Base-by-base conservation (phyloP, 2,888 invertebrate species). In the Phymatocera aterrima region DNA sequence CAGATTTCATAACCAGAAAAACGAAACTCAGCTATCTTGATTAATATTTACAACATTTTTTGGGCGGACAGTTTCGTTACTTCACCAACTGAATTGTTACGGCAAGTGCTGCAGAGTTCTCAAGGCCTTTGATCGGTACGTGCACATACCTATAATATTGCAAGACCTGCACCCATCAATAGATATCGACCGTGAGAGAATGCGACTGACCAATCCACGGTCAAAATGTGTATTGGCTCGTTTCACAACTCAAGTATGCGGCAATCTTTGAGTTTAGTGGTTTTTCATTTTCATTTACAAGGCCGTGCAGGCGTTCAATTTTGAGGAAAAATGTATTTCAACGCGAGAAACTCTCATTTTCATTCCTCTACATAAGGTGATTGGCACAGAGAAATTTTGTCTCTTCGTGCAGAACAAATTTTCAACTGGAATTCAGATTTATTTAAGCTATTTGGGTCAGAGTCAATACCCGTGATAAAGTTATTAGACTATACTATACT, bases 51-150 rank as follows among this genome's bases (percentile, higher is more conserved):
- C 12, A 8, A 65, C 5, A 28, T 43, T 46, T 46, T 28, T 46
- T 24, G n/a, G 24, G 24, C 46, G n/a, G 48, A 43, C 51, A 48
- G 28, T 34, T n/a, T 24, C 12, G 43, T 43, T 43, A 5, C 43
- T n/a, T 24, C 24, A 28, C 68, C 46, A n/a, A 5, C n/a, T 34
- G 6, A n/a, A 34, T 72, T 48, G 31, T 68, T 51, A 51, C 51
- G 21, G 51, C 72, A 72, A 31, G 72, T 72, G 72, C 10, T 72
- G 6, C 12, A 12, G 21, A 43, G 15, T 48, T 34, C 51, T 15
- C 21, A 43, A 48, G 72, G 72, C 72, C 34, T 51, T 72, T n/a
- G 72, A 34, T 51, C 72, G 12, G 18, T 34, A 48, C 72, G 48
- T 51, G 48, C 48, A 6, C 18, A 72, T 51, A n/a, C n/a, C n/a